Evolutionary conservation across 2,888 invertebrate genomes (phyloP), one percentile per base, ranked within the genome.

Genomic region (Cartodere bifasciata): DNA sequence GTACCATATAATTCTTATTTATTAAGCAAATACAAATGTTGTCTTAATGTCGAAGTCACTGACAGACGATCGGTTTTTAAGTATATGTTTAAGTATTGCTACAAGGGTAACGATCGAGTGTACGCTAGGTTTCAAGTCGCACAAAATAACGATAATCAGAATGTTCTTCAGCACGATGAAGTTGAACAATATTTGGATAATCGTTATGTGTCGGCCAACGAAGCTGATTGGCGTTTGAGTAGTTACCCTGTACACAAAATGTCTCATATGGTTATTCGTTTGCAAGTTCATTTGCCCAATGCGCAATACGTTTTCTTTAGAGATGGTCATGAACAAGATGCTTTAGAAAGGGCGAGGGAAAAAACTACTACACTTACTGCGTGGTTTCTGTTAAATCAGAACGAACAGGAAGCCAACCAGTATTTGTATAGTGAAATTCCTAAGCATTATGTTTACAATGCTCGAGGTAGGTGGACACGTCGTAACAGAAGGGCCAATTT

Each of bases 31-130:
- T 46, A 44, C 32, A 45, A 49, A 38, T 38, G 41, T 32, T 49
- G 50, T 31, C 48, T 51, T 6, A 52, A 51, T 36, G 47, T 50
- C 16, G 46, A 50, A 40, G 30, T 47, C 14, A 44, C 42, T 16
- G 30, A 46, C 1, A 39, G 25, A 34, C n/a, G 6, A 20, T 7
- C 6, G 9, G 42, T 35, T 42, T 50, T 49, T 27, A 48, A 41
- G 38, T 49, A 49, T 38, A 32, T 50, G 11, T 45, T 41, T 30
- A 49, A 44, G 29, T 49, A 51, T 40, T 14, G 28, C 9, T 15
- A 28, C 21, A 35, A 35, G 6, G n/a, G n/a, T n/a, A 20, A 20
- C 20, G 20, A 20, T 20, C 6, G 20, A 20, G 20, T 20, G n/a
- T 7, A n/a, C 7, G 20, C n/a, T 7, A 20, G n/a, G 6, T 7